Evolutionary conservation across 2,113 vertebrate genomes (phyloP).

Genomic region (Euleptes europaea): DNA sequence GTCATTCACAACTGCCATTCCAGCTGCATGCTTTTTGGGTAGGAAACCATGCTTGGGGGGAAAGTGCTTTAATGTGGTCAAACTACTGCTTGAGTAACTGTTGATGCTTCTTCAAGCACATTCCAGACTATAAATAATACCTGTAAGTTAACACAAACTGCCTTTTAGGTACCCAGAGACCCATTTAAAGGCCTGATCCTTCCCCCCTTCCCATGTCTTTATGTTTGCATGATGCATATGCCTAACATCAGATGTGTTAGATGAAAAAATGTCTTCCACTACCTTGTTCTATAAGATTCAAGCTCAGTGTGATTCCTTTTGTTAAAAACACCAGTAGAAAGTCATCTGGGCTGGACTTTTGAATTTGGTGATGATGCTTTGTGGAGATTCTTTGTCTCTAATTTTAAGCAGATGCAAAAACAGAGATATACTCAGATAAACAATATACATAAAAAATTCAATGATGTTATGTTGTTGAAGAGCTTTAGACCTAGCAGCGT

Average conservation of each 20-base stretch:
- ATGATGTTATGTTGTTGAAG: too few relatives aligned
- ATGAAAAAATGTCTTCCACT: background rate
- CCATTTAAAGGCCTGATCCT: background rate
- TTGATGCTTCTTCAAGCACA: background rate
- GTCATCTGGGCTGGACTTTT: background rate
- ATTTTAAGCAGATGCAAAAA: background rate
- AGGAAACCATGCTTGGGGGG: background rate
- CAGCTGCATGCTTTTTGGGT: background rate
- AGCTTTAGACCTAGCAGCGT: too few relatives aligned
- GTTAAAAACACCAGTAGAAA: background rate
- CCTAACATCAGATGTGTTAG: background rate
- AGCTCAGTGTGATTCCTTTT: background rate
- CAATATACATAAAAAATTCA: background rate
- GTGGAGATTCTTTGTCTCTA: background rate
- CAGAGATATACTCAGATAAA: background rate
- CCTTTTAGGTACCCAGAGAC: slow-evolving; percentile 2
- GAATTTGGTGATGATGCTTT: background rate
- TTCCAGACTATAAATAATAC: slow-evolving; percentile 10
- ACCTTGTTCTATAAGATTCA: background rate
- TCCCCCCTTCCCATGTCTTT: background rate
- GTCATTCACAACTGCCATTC: background rate
- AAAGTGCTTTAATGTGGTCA: background rate
- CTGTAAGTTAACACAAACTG: background rate
- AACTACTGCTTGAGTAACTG: background rate
- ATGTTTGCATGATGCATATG: background rate